Conservation (phyloP, 2,888 invertebrate genomes). For the Caenorhabditis drosophilae region DNA sequence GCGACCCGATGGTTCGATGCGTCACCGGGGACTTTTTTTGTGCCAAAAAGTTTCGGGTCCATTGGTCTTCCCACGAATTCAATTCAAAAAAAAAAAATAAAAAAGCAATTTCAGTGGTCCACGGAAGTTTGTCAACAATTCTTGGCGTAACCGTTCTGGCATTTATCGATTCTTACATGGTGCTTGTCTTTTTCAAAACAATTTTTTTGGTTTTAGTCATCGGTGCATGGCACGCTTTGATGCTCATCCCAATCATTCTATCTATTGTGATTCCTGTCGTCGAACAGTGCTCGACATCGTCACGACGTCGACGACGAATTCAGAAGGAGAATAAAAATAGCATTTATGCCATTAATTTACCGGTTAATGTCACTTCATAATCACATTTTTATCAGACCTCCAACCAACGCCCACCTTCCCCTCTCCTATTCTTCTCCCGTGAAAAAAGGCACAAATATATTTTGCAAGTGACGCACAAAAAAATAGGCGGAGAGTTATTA, state of each 20-base stretch:
- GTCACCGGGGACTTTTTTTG: too few species aligned
- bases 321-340: slow-evolving; percentile 36
- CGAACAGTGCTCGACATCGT: slow-evolving; percentile 38
- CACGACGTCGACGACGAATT: slow-evolving; percentile 17
- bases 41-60: too few species aligned
- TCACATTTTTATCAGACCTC: too few species aligned
- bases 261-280: slow-evolving; percentile 60
- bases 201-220: slow-evolving; percentile 80
- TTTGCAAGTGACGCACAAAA: too few species aligned
- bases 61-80: too few species aligned
- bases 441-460: too few species aligned
- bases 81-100: too few species aligned
- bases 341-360: slow-evolving; percentile 53
- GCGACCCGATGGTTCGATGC: too few species aligned
- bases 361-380: slow-evolving; percentile 47
- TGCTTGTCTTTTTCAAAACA: slow-evolving; percentile 87
- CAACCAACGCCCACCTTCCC: too few species aligned
- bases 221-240: slow-evolving; percentile 85
- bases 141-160: slow-evolving; percentile 85
- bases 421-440: too few species aligned
- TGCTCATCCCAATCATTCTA: slow-evolving; percentile 78
- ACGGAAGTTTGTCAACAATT: slow-evolving; percentile 89
- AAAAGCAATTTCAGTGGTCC: slow-evolving; percentile 78
- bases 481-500: too few species aligned
- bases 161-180: slow-evolving; percentile 89